Percentiles rank a stretch among this genome's conserved stretches.
Evolutionary conservation across 2,888 invertebrate species (phyloP).

Genomic region (Tetragonisca angustula): DNA sequence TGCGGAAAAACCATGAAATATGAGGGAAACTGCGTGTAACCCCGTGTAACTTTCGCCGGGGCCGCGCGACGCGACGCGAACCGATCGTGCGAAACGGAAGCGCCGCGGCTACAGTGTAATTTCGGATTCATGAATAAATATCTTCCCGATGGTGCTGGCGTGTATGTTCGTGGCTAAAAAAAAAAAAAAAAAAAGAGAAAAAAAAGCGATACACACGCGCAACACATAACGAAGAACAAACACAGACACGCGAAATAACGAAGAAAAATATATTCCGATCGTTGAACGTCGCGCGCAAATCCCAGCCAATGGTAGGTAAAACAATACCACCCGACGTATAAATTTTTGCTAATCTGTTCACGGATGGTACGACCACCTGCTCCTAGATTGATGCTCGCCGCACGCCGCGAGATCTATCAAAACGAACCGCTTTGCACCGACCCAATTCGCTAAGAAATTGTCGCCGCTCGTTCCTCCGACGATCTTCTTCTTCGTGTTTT

Average conservation of each 20-base stretch:
- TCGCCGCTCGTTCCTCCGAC: neutral
- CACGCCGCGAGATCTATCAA: constrained; percentile 55
- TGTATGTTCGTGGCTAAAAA: constrained; percentile 20
- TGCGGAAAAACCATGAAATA: constrained; percentile 38
- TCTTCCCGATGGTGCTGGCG: constrained; percentile 37
- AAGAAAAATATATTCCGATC: constrained; percentile 25
- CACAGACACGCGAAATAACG: constrained; percentile 10
- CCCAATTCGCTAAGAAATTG: constrained; percentile 49
- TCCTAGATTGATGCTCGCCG: constrained; percentile 69
- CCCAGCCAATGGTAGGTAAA: constrained; percentile 67
- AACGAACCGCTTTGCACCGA: constrained; percentile 27
- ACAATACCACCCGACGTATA: constrained; percentile 63
- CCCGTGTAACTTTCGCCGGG: constrained; percentile 43
- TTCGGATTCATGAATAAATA: constrained; percentile 72
- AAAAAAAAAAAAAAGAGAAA: neutral
- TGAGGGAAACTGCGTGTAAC: constrained; percentile 6
- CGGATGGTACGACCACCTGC: constrained; percentile 69
- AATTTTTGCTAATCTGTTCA: constrained; percentile 68
- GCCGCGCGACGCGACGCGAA: neutral
- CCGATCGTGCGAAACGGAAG: constrained; percentile 57
- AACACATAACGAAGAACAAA: neutral
- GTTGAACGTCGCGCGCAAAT: constrained; percentile 51
- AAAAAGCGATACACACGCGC: neutral
- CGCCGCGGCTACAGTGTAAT: constrained; percentile 62
- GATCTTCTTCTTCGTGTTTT: too few species aligned